Evolutionary conservation across 2,113 vertebrate genomes (phyloP), one percentile per base, ranked within the genome.

Genomic region (Lanius ludovicianus): DNA sequence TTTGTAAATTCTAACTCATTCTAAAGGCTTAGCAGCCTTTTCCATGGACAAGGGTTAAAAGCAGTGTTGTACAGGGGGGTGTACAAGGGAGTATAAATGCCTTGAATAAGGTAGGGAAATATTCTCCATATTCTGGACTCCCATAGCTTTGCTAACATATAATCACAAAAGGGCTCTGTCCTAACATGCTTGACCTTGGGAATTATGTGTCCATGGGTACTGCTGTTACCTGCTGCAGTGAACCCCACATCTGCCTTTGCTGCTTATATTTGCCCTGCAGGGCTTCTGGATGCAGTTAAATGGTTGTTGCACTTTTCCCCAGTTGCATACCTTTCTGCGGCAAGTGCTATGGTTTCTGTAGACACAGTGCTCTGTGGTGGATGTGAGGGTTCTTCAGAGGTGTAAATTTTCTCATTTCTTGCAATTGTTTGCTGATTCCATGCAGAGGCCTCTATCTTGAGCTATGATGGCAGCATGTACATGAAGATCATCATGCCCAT

Each of bases 401-500:
- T 50, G 56, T 87, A 47, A 47, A 47, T 64, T 49, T 31, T 52
- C 47, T 57, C 2, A 49, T 30, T 37, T n/a, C 74, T 44, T 52
- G 33, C 30, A 16, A 41, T 59, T 91, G 25, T 84, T 84, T 95
- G 9, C 39, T 31, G 89, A 84, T 88, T 88, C 44, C 74, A 89
- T 94, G 50, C 99, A 99, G 99, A 99, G 98, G 98, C 99, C 0
- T 99, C 99, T 7, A 98, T 99, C 96, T 93, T 99, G 97, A 99
- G 99, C 59, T 99, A 98, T 1, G 99, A 99, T 2, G 99, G 99
- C 94, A 99, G 99, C 97, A 99, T 99, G 99, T 99, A 99, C 96
- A 99, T 99, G 99, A 99, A 99, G 97, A 98, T 99, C 69, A 96
- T 99, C 96, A 99, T 99, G 96, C 99, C 99, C 1, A 98, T 98